Percentiles rank a stretch among this genome's conserved stretches.
phyloP scores from a whole-genome alignment of 2,113 vertebrate species.

The Carlito syrichta region DNA sequence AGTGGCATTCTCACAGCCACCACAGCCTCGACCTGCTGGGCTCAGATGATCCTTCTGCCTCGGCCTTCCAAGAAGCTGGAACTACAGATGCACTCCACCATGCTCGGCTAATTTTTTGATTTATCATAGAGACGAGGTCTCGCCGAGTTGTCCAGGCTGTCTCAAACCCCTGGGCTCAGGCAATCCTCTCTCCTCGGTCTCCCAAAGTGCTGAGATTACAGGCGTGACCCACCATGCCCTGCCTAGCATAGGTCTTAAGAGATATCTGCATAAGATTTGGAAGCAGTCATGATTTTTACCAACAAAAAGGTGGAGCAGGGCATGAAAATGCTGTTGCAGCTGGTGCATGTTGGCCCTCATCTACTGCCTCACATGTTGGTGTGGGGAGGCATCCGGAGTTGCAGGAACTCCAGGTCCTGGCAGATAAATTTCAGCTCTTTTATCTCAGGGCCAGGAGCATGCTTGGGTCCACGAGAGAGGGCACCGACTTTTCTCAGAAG shows the following conservation, averaged over 20 bases:
- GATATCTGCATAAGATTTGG: neutral
- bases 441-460: neutral
- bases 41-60: no score
- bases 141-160: no score
- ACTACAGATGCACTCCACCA: no score
- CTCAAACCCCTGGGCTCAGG: no score
- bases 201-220: no score
- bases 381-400: rapidly evolving
- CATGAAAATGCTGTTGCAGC: neutral
- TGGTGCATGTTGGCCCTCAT: rapidly evolving
- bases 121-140: no score
- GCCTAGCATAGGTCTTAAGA: neutral
- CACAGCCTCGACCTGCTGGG: no score
- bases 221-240: no score
- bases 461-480: neutral
- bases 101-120: no score
- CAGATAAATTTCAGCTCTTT: neutral
- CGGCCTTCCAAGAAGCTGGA: no score
- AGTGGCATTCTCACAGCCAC: no score
- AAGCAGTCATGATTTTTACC: neutral
- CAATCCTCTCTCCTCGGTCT: no score
- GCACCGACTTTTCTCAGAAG: neutral
- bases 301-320: neutral
- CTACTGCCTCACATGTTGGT: neutral
- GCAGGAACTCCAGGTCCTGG: neutral